Percentiles rank a stretch among this genome's conserved stretches.
Evolutionary conservation across 2,888 invertebrate species (phyloP).

Genomic region (Stenodera caucasica): DNA sequence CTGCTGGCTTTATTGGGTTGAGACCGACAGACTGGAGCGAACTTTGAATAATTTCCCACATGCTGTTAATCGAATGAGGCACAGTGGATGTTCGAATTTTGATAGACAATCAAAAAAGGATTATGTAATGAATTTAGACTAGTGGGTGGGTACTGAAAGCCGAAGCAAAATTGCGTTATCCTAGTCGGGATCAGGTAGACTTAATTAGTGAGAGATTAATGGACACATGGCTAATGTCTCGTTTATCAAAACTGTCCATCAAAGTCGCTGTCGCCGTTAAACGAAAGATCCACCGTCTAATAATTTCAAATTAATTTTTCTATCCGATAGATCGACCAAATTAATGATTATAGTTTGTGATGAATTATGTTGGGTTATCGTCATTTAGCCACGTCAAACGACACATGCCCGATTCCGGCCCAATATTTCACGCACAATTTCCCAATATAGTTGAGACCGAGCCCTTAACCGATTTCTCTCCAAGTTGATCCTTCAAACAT

Average conservation of each 20-base stretch:
- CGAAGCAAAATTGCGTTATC: background rate
- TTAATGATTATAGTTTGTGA: too few relatives aligned
- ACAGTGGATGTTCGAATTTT: background rate
- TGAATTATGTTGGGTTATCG: background rate
- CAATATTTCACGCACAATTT: background rate
- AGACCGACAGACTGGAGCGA: too few relatives aligned
- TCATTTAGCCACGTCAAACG: background rate
- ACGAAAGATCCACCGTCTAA: background rate
- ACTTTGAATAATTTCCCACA: background rate
- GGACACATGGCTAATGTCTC: conserved; percentile 11
- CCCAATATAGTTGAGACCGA: background rate
- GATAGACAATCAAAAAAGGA: background rate
- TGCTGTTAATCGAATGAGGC: background rate
- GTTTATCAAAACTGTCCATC: conserved; percentile 19
- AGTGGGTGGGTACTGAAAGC: background rate
- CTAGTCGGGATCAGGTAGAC: conserved; percentile 2
- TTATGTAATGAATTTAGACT: background rate
- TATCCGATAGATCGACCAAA: too few relatives aligned
- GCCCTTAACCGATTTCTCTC: too few relatives aligned
- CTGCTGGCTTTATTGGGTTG: too few relatives aligned
- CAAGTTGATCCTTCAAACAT: background rate
- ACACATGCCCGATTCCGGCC: background rate
- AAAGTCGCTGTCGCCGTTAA: conserved; percentile 2
- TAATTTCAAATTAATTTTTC: background rate
- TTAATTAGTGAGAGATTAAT: conserved; percentile 21